Percentiles rank a stretch among this genome's conserved stretches.
These are phyloP conservation scores for Bergia puertoricense DNA, from an alignment of 92 coral and sea anemone species.

Conservation along the genomic window DNA sequence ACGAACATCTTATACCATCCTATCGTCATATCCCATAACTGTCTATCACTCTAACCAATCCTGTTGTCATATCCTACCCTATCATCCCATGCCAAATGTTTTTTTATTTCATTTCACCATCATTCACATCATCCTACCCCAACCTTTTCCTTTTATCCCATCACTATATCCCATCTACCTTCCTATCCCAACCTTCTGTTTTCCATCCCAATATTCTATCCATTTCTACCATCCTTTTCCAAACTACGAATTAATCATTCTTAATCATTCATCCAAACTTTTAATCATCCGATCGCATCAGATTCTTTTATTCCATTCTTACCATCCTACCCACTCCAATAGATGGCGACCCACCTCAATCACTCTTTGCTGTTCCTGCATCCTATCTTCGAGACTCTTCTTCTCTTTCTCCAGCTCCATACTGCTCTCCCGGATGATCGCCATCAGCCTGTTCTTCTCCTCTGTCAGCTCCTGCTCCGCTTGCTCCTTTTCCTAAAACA, in stretches of 20 bases:
- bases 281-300: not conserved
- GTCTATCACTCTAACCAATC: too few relatives aligned
- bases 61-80: too few relatives aligned
- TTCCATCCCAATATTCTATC: not conserved
- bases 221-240: not conserved
- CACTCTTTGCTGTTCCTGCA: conserved; percentile 79
- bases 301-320: not conserved
- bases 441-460: conserved; percentile 84
- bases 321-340: not conserved
- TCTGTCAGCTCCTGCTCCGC: conserved; percentile 82
- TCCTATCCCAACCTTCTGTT: not conserved
- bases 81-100: too few relatives aligned
- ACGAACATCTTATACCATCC: not conserved
- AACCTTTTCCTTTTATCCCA: not conserved
- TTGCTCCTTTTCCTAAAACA: conserved; percentile 81
- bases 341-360: conserved; percentile 65
- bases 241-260: too few relatives aligned
- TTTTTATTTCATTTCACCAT: too few relatives aligned
- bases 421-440: conserved; percentile 86
- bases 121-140: not conserved
- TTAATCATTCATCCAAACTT: not conserved
- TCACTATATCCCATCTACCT: not conserved
- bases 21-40: not conserved
- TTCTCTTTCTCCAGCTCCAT: conserved; percentile 79
- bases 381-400: conserved; percentile 63